A percentile compares a stretch with the other conserved stretches of the same genome.
These are phyloP conservation scores for Ellobius talpinus DNA, from an alignment of 2,113 vertebrate species.

Conservation along the genomic window DNA sequence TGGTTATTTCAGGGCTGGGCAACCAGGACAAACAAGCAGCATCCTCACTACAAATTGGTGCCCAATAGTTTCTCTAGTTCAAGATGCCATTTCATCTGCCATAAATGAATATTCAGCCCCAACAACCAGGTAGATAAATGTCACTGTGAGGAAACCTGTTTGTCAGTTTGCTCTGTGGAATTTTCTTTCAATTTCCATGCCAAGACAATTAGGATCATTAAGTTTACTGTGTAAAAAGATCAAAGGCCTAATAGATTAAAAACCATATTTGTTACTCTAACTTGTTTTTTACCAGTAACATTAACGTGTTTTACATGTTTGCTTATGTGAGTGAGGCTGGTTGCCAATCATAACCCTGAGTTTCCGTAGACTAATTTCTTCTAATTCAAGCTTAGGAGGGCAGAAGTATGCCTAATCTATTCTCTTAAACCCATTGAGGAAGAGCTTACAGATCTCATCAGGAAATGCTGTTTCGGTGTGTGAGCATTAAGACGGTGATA, in stretches of 20 bases:
- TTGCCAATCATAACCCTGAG: background rate
- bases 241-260: background rate
- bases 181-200: background rate
- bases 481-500: background rate
- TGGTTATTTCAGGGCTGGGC: no score
- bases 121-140: background rate
- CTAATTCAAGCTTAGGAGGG: background rate
- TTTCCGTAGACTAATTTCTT: background rate
- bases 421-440: background rate
- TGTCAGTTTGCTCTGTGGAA: background rate
- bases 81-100: background rate
- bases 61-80: background rate
- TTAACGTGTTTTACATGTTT: background rate
- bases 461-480: background rate
- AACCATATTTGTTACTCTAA: background rate
- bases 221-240: background rate
- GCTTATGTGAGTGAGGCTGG: background rate
- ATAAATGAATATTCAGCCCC: background rate
- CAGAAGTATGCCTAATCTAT: background rate
- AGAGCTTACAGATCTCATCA: background rate
- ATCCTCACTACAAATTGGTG: no score
- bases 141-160: background rate
- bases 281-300: background rate
- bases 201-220: background rate
- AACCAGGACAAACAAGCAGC: no score